Conservation (phyloP, 2,888 invertebrate genomes). For the Parnassius apollo region DNA sequence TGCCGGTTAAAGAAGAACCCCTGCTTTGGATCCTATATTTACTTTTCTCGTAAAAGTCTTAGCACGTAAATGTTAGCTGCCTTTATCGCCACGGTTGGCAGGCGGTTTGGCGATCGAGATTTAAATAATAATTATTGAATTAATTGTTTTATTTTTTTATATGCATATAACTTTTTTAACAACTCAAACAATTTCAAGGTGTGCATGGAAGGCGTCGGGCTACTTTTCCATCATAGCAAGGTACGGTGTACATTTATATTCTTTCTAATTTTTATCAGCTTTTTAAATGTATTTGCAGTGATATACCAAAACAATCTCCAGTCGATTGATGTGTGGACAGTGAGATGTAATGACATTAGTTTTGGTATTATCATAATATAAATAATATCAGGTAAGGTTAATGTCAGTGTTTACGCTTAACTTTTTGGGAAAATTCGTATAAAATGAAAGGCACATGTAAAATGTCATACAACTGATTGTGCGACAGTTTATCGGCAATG, state of each 20-base stretch:
- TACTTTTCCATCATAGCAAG: conserved; percentile 99
- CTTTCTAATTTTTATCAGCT: conserved; percentile 65
- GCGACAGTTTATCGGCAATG: conserved; percentile 43
- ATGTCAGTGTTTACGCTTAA: conserved; percentile 70
- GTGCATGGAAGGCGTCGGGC: conserved; percentile 99
- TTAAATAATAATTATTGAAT: no score
- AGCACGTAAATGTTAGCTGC: no score
- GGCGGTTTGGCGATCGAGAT: no score
- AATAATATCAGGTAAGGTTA: conserved; percentile 64
- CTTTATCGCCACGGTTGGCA: no score
- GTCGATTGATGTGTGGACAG: conserved; percentile 8
- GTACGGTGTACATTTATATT: conserved; percentile 79
- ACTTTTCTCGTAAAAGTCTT: no score
- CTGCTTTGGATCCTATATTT: no score
- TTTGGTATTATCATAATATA: conserved; percentile 30
- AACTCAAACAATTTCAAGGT: conserved; percentile 75
- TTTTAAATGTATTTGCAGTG: conserved; percentile 57
- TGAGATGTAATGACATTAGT: conserved; percentile 21
- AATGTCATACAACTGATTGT: conserved; percentile 46
- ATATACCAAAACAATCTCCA: conserved; percentile 58
- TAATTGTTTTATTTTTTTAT: neutral
- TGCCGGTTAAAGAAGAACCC: no score
- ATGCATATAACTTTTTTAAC: neutral
- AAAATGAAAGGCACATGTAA: conserved; percentile 45
- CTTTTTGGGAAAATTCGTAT: conserved; percentile 52